These are phyloP conservation scores for Cheilosia vulpina DNA, from an alignment of 2,888 invertebrate genomes.

Conservation along the genomic window DNA sequence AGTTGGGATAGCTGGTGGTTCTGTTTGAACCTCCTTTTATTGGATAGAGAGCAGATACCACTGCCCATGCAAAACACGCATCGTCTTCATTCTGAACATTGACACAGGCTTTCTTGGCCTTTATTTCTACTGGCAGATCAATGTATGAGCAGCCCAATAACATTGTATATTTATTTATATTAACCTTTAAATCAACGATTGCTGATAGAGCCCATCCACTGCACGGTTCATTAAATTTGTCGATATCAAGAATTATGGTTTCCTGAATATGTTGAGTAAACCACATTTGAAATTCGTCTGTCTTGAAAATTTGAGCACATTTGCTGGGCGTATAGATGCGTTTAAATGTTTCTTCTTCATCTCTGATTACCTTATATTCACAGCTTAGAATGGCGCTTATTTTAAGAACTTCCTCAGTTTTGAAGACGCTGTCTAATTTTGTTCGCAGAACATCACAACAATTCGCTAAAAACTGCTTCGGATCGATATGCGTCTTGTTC, in stretches of 20 bases:
- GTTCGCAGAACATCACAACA: not conserved
- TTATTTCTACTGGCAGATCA: conserved; percentile 5
- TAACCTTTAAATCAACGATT: conserved; percentile 2
- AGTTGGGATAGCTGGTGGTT: not conserved
- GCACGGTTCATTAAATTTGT: not conserved
- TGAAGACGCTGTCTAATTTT: not conserved
- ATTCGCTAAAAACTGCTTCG: not conserved
- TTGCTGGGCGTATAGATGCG: not conserved
- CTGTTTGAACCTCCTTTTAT: not conserved
- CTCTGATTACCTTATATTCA: conserved; percentile 13
- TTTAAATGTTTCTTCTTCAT: not conserved
- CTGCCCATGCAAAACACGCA: conserved; percentile 14
- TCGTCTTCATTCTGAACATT: conserved; percentile 19
- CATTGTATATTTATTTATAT: conserved; percentile 1
- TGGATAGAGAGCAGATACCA: not conserved
- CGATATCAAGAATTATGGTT: not conserved
- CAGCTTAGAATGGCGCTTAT: not conserved
- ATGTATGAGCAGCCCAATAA: conserved; percentile 9
- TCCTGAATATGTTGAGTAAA: not conserved
- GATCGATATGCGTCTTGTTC: conserved; percentile 12
- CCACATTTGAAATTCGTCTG: not conserved
- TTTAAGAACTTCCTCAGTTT: not conserved
- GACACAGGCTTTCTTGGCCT: conserved; percentile 7
- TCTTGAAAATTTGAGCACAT: not conserved
- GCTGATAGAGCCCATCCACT: conserved; percentile 24